Evolutionary conservation across 2,797 vertebrate species (phyloP).

Genomic region (Pipistrellus kuhlii): DNA sequence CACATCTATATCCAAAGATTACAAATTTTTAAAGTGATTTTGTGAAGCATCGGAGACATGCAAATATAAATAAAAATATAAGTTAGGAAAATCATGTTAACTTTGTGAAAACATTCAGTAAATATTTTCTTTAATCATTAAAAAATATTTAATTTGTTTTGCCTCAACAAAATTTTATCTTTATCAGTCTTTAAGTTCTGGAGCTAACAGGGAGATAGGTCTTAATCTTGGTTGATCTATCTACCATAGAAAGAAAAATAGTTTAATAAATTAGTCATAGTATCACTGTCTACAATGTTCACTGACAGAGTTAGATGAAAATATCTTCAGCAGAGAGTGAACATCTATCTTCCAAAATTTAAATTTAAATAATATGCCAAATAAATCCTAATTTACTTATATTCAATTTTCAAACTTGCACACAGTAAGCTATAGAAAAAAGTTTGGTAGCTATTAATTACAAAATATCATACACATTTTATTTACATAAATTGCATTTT

Average conservation of each 20-base stretch:
- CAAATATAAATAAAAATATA: conserved; percentile 1
- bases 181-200: not conserved
- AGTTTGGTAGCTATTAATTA: not conserved
- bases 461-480: not conserved
- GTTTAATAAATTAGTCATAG: not conserved
- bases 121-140: not conserved
- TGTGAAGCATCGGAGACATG: not conserved
- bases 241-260: not conserved
- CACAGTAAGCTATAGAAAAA: not conserved
- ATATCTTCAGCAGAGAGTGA: not conserved
- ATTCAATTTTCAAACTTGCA: conserved; percentile 10
- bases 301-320: not conserved
- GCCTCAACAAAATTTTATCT: not conserved
- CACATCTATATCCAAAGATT: not conserved
- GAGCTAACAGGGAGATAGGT: not conserved
- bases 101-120: conserved; percentile 3
- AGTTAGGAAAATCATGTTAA: not conserved
- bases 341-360: not conserved
- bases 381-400: not conserved
- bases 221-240: not conserved
- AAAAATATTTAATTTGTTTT: not conserved
- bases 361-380: not conserved
- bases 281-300: not conserved
- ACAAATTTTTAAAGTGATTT: not conserved
- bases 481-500: not conserved